Evolutionary conservation across 2,888 invertebrate species (phyloP).

Genomic region (Miltochrista miniata): DNA sequence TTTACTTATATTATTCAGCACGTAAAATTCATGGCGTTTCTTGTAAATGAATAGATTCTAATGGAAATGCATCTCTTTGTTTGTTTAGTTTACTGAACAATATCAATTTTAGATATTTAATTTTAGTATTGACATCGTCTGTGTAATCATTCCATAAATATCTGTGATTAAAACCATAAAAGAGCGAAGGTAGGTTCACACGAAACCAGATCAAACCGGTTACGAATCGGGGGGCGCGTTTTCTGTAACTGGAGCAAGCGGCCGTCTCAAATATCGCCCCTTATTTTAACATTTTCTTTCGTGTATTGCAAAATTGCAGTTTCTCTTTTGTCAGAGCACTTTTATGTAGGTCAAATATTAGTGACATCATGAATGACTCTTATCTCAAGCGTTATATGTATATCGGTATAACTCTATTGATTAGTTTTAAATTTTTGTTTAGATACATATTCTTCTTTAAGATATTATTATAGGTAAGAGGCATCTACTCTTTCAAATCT

Average conservation of each 20-base stretch:
- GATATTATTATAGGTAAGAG: too few species aligned
- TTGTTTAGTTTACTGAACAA: too few species aligned
- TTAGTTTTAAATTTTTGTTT: too few species aligned
- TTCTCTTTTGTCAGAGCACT: constrained; percentile 80
- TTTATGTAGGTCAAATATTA: constrained; percentile 73
- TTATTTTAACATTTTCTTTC: constrained; percentile 81
- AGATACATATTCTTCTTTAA: too few species aligned
- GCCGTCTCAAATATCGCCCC: constrained; percentile 79
- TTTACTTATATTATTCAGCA: too few species aligned
- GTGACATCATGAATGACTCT: constrained; percentile 24
- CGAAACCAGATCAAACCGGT: constrained; percentile 78
- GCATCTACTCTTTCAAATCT: too few species aligned
- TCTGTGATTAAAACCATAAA: constrained; percentile 70
- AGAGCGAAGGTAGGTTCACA: constrained; percentile 70
- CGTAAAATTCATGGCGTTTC: too few species aligned
- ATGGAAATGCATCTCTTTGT: too few species aligned
- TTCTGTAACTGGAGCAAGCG: constrained; percentile 80
- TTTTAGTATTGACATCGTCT: constrained; percentile 33
- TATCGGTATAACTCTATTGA: too few species aligned
- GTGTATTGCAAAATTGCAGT: constrained; percentile 65
- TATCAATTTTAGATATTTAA: too few species aligned
- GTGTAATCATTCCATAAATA: constrained; percentile 49
- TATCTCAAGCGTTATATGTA: background rate
- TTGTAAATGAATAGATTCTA: too few species aligned
- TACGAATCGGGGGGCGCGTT: constrained; percentile 73